Evolutionary conservation across 2,888 invertebrate genomes (phyloP).

Genomic region (Cylindroiulus punctatus): DNA sequence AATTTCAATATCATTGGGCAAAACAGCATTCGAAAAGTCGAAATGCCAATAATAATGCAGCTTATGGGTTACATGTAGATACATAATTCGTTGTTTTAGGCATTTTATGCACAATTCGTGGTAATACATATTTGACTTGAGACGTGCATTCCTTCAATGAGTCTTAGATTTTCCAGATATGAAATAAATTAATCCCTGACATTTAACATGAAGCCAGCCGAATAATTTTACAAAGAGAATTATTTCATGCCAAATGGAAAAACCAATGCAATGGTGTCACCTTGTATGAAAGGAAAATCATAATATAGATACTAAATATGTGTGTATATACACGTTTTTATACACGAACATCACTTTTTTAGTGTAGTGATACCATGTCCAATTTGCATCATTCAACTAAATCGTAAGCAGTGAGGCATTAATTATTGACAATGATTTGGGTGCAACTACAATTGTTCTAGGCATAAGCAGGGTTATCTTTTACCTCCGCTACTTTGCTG

Average conservation of each 20-base stretch:
- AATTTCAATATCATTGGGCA: background rate
- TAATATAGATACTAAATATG: background rate
- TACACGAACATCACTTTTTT: background rate
- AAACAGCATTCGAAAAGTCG: background rate
- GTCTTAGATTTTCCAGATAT: background rate
- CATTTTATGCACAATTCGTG: background rate
- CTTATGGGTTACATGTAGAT: background rate
- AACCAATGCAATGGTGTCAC: constrained; percentile 6
- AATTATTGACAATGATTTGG: constrained; percentile 43
- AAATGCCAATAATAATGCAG: background rate
- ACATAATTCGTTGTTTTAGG: background rate
- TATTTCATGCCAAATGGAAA: background rate
- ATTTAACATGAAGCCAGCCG: background rate
- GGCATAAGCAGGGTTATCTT: constrained; percentile 55
- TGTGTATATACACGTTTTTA: background rate
- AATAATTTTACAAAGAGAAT: constrained; percentile 2
- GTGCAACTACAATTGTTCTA: constrained; percentile 48
- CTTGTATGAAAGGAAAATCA: background rate
- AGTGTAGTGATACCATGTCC: background rate
- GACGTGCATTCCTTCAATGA: background rate
- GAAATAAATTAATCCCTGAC: background rate
- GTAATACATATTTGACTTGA: background rate
- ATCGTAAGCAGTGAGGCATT: background rate
- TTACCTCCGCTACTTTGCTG: constrained; percentile 56
- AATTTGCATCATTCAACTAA: background rate